Percentiles rank a stretch among this genome's conserved stretches.
Evolutionary conservation across 2,888 invertebrate species (phyloP).

Genomic region (Tribolium freemani): DNA sequence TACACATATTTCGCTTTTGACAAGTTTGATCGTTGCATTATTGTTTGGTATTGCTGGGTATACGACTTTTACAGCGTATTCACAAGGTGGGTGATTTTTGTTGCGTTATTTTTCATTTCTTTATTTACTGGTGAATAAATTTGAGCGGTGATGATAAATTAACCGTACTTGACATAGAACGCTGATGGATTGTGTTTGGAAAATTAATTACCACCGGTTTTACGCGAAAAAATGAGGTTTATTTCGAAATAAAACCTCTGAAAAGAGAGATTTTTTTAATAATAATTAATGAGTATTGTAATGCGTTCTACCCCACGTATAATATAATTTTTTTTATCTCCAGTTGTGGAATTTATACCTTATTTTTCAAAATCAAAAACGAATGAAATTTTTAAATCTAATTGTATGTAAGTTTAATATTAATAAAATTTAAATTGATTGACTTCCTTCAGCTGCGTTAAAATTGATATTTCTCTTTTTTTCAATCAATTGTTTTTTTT

Average conservation of each 20-base stretch:
- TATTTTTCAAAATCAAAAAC: too few relatives aligned
- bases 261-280: too few relatives aligned
- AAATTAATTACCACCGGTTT: slow-evolving; percentile 1
- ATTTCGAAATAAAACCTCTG: background rate
- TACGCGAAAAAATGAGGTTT: background rate
- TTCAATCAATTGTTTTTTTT: too few relatives aligned
- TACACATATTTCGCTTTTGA: slow-evolving; percentile 83
- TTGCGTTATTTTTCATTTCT: background rate
- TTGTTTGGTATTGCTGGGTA: slow-evolving; percentile 85
- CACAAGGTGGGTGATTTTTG: slow-evolving; percentile 78
- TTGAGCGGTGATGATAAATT: background rate
- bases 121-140: slow-evolving; percentile 1
- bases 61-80: slow-evolving; percentile 82
- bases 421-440: too few relatives aligned
- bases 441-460: too few relatives aligned
- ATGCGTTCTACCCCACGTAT: too few relatives aligned
- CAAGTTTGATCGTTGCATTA: slow-evolving; percentile 79
- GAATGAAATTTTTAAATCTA: too few relatives aligned
- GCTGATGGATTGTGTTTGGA: background rate
- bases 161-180: background rate
- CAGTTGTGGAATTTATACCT: too few relatives aligned
- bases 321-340: too few relatives aligned
- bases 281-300: too few relatives aligned
- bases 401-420: too few relatives aligned
- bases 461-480: too few relatives aligned